Base-by-base conservation (phyloP, 2,113 vertebrate genomes). In the Macrotus californicus region DNA sequence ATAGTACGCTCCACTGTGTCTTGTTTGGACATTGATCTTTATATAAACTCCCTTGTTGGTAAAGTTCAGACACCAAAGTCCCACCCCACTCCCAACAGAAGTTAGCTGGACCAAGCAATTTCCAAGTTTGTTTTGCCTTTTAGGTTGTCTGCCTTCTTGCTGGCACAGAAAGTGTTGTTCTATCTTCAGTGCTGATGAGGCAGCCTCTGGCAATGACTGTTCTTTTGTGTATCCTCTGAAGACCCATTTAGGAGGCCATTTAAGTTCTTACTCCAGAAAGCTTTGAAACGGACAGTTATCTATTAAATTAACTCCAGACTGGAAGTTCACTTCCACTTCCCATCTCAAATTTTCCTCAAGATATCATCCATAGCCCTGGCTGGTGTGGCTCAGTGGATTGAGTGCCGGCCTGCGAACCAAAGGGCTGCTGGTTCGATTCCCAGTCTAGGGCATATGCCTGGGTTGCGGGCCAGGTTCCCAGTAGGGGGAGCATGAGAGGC, bases 281-380 rank as follows among this genome's bases (percentile, higher is more conserved):
- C 50, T 95, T 79, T 92, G 73, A 89, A 86, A 87, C 94, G 50
- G 16, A n/a, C 85, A n/a, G 29, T 36, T 52, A 94, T 13, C 46
- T 67, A 39, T 64, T 69, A 70, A 41, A 26, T 90, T 79, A 92
- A 89, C 52, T 61, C 24, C 3, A 64, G 39, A 26, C 34, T 84
- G 24, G n/a, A 91, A 91, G 48, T 87, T 90, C 54, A 80, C 39
- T 88, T 92, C 80, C 14, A 14, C 92, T 92, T 82, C 34, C 59
- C 48, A 69, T 75, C 29, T 69, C 41, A 83, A 31, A 59, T 64
- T 80, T 87, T 89, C 69, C 50, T 91, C 39, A 69, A 73, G 11
- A 3, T 41, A 22, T 66, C 75, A 73, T 70, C 66, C 69, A 11
- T 83, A 48, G 43, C n/a, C n/a, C n/a, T n/a, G n/a, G n/a, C n/a